Base-by-base conservation (phyloP, 2,113 vertebrate species). In the Spilogale gracilis region DNA sequence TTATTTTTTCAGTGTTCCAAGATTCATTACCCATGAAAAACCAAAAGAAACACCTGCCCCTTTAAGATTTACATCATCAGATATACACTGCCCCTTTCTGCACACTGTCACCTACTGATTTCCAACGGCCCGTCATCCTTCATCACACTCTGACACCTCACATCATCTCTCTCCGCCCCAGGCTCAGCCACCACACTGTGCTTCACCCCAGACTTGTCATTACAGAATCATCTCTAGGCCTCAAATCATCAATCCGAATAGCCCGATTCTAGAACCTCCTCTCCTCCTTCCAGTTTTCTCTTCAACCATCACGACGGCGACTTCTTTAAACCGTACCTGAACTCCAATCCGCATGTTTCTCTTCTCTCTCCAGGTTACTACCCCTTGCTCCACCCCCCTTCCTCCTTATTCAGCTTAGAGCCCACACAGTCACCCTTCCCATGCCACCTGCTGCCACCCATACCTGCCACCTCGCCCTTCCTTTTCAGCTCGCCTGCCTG, bases 361-460 rank as follows among this genome's bases (percentile, higher is more conserved):
- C 54, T 20, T 38, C 65, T 6, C n/a, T 43, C 74, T 73, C 54
- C 73, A 56, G 20, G 48, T 50, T 48, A 3, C 27, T 27, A 5
- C 5, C 84, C 38, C 30, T 5, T 11, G 21, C 27, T 16, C 2
- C 5, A 43, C 5, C 9, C 21, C 1, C 38, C 5, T 32, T 10
- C 32, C 43, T 63, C 82, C 43, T 9, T 18, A 17, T 3, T 65
- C 38, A 10, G 30, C 45, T 43, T 10, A 23, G 45, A 38, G 25
- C 16, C 45, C 52, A 23, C 4, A 13, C 20, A 0, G 52, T 16
- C 6, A 56, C 3, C 76, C 38, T 67, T 12, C 4, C 54, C 5
- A 8, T 16, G n/a, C 38, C 21, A 43, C 74, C 2, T 0, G 14
- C 7, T 25, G 10, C 14, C 67, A 0, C 10, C n/a, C 1, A 2